Evolutionary conservation across 2,888 invertebrate species (phyloP), one percentile per base, ranked within the genome.

Genomic region (Rotaria magnacalcarata): DNA sequence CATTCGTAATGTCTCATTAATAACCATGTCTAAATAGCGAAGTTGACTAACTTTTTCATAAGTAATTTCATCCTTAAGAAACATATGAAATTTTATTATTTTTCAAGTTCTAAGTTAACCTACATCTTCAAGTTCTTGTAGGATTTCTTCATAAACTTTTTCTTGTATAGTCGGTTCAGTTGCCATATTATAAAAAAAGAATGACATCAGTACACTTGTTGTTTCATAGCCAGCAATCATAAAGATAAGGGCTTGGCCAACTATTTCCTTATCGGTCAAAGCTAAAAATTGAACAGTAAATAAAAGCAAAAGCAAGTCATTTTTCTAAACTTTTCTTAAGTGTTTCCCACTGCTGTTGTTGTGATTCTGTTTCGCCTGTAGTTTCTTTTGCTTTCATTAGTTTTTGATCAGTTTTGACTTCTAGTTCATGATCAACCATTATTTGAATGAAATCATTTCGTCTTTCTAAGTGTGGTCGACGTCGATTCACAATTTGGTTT

Each of bases 401-500:
- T 74, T 21, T 21, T 50, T 67, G 74, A 8, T 75, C 47, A n/a
- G n/a, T 2, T 58, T 85, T 84, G 7, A 56, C 84, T 84, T 87
- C 87, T 47, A 87, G 85, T 85, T 88, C 87, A n/a, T 88, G 87
- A 19, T 88, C 87, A 50, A 88, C 85, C 87, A 88, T 87, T 7
- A 88, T 86, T 87, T 88, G 88, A 16, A 89, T 86, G 74, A 88
- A 88, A 80, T 89, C 89, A 75, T 86, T 85, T 85, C 86, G 56
- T 54, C 43, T 75, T 84, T 86, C 86, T 5, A 86, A 34, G 24
- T 74, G 50, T 47, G 84, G 56, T 74, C 84, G 84, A 21, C 86
- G 60, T 34, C 86, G 60, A 47, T 41, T 19, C 6, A 86, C 41
- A 5, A 86, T 50, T 56, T 58, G 52, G 50, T 56, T 85, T 0